phyloP scores from a whole-genome alignment of 2,888 invertebrate species.

The Nomada flava region DNA sequence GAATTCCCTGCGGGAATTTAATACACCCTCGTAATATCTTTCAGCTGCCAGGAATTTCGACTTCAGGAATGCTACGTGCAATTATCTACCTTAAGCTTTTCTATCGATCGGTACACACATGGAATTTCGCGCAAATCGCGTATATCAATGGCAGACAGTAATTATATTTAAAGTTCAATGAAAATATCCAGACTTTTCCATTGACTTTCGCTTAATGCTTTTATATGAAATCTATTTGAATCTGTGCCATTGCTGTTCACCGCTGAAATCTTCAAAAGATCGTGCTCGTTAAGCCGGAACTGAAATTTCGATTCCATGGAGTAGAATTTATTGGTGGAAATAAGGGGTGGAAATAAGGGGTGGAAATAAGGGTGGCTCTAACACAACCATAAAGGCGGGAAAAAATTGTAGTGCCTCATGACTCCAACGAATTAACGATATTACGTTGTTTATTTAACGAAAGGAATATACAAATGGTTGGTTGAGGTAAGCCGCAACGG shows the following conservation, averaged over 20 bases:
- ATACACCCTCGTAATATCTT: conserved; percentile 46
- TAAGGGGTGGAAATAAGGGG: too few relatives aligned
- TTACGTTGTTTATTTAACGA: neutral
- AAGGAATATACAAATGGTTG: neutral
- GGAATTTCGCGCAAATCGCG: neutral
- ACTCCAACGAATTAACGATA: neutral
- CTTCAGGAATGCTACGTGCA: neutral
- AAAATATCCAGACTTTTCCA: conserved; percentile 4
- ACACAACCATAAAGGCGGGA: neutral
- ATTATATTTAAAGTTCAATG: neutral
- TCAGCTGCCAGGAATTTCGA: conserved; percentile 38
- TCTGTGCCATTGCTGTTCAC: neutral
- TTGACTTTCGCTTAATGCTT: conserved; percentile 7
- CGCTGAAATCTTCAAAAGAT: neutral
- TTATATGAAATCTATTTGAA: neutral
- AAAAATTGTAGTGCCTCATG: too few relatives aligned
- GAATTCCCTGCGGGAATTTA: conserved; percentile 56
- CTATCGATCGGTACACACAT: conserved; percentile 2
- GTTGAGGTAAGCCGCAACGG: neutral
- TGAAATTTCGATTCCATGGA: conserved; percentile 24
- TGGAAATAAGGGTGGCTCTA: neutral
- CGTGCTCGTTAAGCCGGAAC: conserved; percentile 23
- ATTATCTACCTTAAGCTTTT: conserved; percentile 8
- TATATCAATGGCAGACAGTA: neutral
- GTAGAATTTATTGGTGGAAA: neutral